Conservation (phyloP, 2,113 vertebrate species). For the Mungos mungo region DNA sequence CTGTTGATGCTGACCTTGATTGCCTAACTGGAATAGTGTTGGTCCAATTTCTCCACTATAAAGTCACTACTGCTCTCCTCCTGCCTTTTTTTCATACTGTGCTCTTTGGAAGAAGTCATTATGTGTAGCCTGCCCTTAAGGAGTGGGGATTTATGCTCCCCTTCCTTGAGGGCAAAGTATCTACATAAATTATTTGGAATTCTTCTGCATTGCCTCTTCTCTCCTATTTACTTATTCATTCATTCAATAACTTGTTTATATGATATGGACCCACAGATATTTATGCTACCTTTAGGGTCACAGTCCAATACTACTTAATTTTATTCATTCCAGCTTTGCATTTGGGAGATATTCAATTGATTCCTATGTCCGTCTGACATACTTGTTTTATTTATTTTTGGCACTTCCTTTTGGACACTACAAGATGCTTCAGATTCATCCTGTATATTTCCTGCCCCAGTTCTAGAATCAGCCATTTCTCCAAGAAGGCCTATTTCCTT, state of each 20-base stretch:
- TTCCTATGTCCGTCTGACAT: neutral
- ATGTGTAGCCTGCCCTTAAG: too few relatives aligned
- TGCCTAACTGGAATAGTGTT: neutral
- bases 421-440: neutral
- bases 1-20: neutral
- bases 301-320: neutral
- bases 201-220: neutral
- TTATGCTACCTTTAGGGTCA: neutral
- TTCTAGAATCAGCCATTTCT: neutral
- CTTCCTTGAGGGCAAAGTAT: neutral
- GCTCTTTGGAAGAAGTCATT: neutral
- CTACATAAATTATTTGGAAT: neutral
- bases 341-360: neutral
- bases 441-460: neutral
- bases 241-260: neutral
- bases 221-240: neutral
- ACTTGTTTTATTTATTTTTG: neutral
- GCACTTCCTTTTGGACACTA: neutral
- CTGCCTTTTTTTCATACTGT: neutral
- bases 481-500: neutral
- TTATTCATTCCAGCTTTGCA: neutral
- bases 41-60: neutral
- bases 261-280: neutral
- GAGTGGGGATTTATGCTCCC: neutral
- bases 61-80: neutral